phyloP scores from a whole-genome alignment of 2,113 vertebrate species.

The Typhlomys cinereus region DNA sequence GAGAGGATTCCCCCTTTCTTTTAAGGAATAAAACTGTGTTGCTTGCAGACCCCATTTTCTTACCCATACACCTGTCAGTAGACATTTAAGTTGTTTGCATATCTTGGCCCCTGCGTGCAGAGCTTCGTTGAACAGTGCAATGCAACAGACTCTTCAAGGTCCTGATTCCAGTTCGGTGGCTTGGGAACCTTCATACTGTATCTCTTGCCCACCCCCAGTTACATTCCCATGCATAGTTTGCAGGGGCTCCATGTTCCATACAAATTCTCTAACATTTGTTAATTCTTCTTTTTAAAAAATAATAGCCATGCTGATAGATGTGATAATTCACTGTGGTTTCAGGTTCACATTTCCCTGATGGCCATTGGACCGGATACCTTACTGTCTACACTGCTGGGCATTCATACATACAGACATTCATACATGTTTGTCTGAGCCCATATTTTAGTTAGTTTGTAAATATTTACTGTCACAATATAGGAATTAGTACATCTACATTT shows the following conservation, averaged over 20 bases:
- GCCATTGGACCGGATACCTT: not conserved
- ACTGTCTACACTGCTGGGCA: not conserved
- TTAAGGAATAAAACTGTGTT: not conserved
- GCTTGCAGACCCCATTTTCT: not conserved
- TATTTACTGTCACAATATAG: not conserved
- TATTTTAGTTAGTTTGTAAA: not conserved
- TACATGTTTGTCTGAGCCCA: not conserved
- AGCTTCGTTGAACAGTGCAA: not conserved
- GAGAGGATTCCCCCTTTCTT: not conserved
- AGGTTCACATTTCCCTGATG: not conserved
- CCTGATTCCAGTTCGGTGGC: not conserved
- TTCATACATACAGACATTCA: not conserved
- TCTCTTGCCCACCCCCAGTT: not conserved
- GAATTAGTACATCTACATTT: not conserved
- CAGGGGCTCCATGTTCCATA: not conserved
- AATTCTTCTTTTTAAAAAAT: not conserved
- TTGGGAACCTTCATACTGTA: not conserved
- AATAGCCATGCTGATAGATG: too few species aligned
- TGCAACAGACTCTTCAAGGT: not conserved
- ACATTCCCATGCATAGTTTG: not conserved
- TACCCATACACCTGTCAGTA: not conserved
- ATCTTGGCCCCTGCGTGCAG: not conserved
- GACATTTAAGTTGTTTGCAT: not conserved
- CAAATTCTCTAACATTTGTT: not conserved
- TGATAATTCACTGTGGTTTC: not conserved